phyloP scores from a whole-genome alignment of 2,797 vertebrate species.

The Garrulus glandarius region DNA sequence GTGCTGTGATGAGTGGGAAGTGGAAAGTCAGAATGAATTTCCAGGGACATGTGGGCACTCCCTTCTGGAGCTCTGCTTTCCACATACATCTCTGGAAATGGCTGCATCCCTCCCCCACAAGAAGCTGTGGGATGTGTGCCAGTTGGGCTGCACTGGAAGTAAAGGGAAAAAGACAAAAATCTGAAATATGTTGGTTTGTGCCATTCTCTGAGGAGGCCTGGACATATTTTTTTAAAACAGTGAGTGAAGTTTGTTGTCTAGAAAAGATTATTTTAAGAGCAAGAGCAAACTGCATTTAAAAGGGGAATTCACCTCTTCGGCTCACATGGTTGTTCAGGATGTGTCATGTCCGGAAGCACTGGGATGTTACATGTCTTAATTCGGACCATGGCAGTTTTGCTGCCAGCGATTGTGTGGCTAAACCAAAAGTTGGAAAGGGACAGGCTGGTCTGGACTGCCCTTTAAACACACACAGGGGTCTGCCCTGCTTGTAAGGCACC shows the following conservation, averaged over 20 bases:
- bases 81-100: neutral
- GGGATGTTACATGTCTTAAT: neutral
- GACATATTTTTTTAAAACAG: neutral
- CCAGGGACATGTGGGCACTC: neutral
- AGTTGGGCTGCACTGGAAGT: rapidly evolving
- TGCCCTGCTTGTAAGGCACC: neutral
- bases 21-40: neutral
- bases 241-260: neutral
- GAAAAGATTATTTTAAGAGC: neutral
- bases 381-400: neutral
- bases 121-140: neutral
- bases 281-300: neutral
- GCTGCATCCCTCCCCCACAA: neutral
- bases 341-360: neutral
- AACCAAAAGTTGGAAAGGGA: neutral
- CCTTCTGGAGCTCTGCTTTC: neutral
- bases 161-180: neutral
- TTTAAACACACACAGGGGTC: neutral
- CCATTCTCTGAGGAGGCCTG: neutral
- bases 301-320: neutral
- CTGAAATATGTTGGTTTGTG: neutral
- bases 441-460: neutral
- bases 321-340: neutral
- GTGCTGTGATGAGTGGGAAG: neutral
- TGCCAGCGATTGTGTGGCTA: neutral